Base-by-base conservation (phyloP, 2,888 invertebrate species). In the Holacanthella duospinosa region DNA sequence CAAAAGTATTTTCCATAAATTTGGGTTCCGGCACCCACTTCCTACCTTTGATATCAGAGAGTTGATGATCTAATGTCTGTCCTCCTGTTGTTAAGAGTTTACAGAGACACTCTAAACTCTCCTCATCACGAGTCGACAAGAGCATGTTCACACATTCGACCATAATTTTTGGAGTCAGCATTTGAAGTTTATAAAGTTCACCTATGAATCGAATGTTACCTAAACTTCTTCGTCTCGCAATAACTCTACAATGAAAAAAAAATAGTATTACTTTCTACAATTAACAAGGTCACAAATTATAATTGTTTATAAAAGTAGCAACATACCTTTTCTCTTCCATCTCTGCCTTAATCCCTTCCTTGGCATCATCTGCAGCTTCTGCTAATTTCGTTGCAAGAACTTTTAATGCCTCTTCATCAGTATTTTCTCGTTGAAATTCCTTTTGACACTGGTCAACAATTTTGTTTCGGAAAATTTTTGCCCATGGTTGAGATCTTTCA, bases 51-150 rank as follows among this genome's bases (percentile, higher is more conserved):
- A 63, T 29, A 6, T 70, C 68, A 29, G 68, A 67, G 9, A 74
- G 59, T 28, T 69, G 81, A n/a, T n/a, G n/a, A 75, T 89, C 89
- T 59, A 93, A 81, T 75, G 88, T 88, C 75, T 88, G 86, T 16
- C 96, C 96, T 70, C 95, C 87, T 0, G 94, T 96, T 2, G 90
- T 87, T 29, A 96, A 80, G 63, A 96, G 80, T 77, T 92, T 89
- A 77, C 95, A 95, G 4, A 96, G 81, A 76, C 95, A 93, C 78
- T 96, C 95, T 0, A 94, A 80, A 76, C 88, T 89, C 75, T 96
- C 95, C 76, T 95, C 94, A 74, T 90, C 89, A 59, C 63, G 57
- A 27, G 53, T 67, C 9, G 84, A 83, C 29, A 95, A 80, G 68
- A 95, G 80, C 67, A 86, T 83, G 60, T 82, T 81, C 75, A 95